Evolutionary conservation across 2,797 vertebrate genomes (phyloP).

Genomic region (Capromys pilorides): DNA sequence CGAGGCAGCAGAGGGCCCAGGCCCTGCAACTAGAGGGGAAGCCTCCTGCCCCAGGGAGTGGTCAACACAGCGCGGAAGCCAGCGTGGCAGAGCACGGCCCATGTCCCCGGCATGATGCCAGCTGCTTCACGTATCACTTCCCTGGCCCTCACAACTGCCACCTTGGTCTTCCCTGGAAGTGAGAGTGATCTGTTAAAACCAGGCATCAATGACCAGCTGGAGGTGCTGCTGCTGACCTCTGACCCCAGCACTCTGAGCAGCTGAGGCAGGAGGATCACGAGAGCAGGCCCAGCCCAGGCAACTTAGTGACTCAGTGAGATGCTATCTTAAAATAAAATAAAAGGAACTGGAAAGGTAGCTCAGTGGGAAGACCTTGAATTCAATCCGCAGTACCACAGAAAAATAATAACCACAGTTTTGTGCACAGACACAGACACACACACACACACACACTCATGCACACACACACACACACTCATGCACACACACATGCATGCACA

Average conservation of each 20-base stretch:
- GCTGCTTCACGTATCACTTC: accelerated
- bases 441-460: too few relatives aligned
- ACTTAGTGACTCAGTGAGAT: neutral
- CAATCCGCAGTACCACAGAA: neutral
- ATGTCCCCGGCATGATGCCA: accelerated
- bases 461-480: neutral
- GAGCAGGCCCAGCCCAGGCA: neutral
- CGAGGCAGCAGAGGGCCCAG: neutral
- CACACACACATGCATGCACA: neutral
- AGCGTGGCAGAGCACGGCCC: neutral
- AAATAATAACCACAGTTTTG: neutral
- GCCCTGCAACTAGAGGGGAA: neutral
- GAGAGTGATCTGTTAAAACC: neutral
- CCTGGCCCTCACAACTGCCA: neutral
- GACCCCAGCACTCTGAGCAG: neutral
- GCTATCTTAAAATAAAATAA: neutral
- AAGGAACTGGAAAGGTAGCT: neutral
- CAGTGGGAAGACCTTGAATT: neutral
- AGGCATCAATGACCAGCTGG: neutral
- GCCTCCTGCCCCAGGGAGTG: too few relatives aligned
- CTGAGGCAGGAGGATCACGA: neutral
- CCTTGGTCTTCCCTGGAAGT: neutral
- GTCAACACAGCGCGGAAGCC: neutral
- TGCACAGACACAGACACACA: neutral
- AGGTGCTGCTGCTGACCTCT: neutral